Percentiles rank a stretch among this genome's conserved stretches.
Evolutionary conservation across 2,888 invertebrate genomes (phyloP).

Genomic region (Spialia ferax): DNA sequence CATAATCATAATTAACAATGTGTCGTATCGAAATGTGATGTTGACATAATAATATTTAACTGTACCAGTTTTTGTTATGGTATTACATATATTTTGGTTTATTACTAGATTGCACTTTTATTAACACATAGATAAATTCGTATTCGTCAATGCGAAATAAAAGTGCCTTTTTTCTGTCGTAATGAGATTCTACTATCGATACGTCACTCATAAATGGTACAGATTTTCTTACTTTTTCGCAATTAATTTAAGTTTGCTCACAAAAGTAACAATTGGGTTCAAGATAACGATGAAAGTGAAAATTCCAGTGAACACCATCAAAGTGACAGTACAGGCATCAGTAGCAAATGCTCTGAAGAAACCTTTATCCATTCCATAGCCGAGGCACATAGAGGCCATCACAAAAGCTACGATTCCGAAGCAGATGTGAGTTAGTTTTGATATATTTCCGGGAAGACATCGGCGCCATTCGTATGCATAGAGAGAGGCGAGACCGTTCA

Average conservation of each 20-base stretch:
- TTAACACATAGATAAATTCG: neutral
- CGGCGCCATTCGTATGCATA: constrained; percentile 53
- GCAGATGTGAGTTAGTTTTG: constrained; percentile 55
- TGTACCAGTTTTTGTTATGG: no score
- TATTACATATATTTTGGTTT: no score
- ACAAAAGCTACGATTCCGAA: constrained; percentile 58
- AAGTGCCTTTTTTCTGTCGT: neutral
- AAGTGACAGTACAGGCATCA: constrained; percentile 49
- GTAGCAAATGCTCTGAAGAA: constrained; percentile 56
- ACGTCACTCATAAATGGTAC: neutral
- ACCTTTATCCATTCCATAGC: constrained; percentile 64
- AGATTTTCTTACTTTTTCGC: constrained; percentile 33
- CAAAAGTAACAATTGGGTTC: constrained; percentile 60
- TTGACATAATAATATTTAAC: no score
- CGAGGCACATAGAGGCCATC: constrained; percentile 56
- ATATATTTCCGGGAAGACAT: constrained; percentile 49
- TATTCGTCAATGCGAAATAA: neutral
- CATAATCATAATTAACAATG: no score
- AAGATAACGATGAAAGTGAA: constrained; percentile 58
- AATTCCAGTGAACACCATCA: constrained; percentile 57
- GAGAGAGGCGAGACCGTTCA: constrained; percentile 54
- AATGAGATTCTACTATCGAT: neutral
- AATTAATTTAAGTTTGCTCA: constrained; percentile 47
- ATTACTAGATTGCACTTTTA: neutral
- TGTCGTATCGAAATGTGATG: no score